These are phyloP conservation scores for Morone saxatilis DNA, from an alignment of 2,113 vertebrate species.

Conservation along the genomic window DNA sequence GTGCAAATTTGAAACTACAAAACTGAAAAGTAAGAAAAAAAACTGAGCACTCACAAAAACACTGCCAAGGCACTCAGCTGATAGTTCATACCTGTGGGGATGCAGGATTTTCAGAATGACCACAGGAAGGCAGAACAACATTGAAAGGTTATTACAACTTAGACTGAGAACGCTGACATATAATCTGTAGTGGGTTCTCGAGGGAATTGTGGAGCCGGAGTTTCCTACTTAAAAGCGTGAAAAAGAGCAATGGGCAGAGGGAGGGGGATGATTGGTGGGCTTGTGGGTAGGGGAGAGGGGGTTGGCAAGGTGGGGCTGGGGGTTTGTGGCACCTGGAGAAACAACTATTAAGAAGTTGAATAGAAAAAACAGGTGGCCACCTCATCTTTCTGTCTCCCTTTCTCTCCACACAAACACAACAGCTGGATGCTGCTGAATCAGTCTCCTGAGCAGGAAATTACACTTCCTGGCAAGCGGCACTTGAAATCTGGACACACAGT, in stretches of 20 bases:
- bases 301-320: conserved; percentile 25
- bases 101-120: conserved; percentile 21
- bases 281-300: neutral
- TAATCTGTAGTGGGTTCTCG: conserved; percentile 9
- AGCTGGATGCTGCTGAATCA: conserved; percentile 75
- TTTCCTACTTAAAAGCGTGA: conserved; percentile 46
- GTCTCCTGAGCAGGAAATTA: conserved; percentile 67
- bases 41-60: neutral
- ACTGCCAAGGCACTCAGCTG: neutral
- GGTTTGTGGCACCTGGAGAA: conserved; percentile 65
- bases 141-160: conserved; percentile 14
- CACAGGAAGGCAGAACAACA: conserved; percentile 35
- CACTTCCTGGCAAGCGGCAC: conserved; percentile 67
- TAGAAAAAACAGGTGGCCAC: conserved; percentile 57
- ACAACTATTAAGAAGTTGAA: conserved; percentile 56
- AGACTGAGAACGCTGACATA: neutral
- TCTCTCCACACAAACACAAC: conserved; percentile 56
- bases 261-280: conserved; percentile 41
- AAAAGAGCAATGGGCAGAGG: conserved; percentile 22
- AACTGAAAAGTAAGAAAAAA: neutral
- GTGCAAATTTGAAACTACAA: neutral
- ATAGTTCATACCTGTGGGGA: conserved; percentile 14
- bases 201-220: conserved; percentile 30
- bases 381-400: conserved; percentile 35
- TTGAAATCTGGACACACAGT: conserved; percentile 60